Conservation (phyloP, 2,113 vertebrate genomes). For the Carassius gibelio region DNA sequence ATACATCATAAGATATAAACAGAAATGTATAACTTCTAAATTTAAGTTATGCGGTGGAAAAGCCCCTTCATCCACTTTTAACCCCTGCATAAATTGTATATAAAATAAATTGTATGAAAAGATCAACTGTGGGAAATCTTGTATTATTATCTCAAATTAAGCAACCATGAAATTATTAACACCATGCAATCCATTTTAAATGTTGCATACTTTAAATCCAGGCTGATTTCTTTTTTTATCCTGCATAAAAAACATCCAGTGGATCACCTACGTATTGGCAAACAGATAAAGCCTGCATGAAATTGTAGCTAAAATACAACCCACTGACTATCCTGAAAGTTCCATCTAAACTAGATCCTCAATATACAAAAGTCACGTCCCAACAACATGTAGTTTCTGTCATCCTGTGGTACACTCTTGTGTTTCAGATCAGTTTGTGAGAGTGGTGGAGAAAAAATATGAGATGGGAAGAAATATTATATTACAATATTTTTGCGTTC, state of each 20-base stretch:
- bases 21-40: constrained; percentile 54
- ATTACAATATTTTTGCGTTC: background rate
- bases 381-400: background rate
- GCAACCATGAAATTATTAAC: constrained; percentile 75
- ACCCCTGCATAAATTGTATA: constrained; percentile 49
- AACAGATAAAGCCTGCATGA: constrained; percentile 65
- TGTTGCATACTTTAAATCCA: constrained; percentile 59
- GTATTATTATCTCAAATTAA: constrained; percentile 75
- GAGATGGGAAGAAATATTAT: background rate
- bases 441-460: background rate
- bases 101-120: constrained; percentile 67
- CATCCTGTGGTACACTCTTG: background rate
- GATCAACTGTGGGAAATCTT: constrained; percentile 70
- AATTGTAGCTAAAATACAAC: constrained; percentile 57
- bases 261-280: constrained; percentile 72
- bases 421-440: background rate
- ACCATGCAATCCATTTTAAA: constrained; percentile 71
- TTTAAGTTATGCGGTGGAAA: constrained; percentile 47
- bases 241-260: constrained; percentile 64
- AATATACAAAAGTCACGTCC: background rate
- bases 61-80: constrained; percentile 54
- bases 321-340: constrained; percentile 27
- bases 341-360: constrained; percentile 1
- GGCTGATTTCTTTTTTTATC: constrained; percentile 69
- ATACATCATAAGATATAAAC: constrained; percentile 13